Percentiles rank a stretch among this genome's conserved stretches.
These are phyloP conservation scores for Electrona antarctica DNA, from an alignment of 2,113 vertebrate species.

Conservation along the genomic window DNA sequence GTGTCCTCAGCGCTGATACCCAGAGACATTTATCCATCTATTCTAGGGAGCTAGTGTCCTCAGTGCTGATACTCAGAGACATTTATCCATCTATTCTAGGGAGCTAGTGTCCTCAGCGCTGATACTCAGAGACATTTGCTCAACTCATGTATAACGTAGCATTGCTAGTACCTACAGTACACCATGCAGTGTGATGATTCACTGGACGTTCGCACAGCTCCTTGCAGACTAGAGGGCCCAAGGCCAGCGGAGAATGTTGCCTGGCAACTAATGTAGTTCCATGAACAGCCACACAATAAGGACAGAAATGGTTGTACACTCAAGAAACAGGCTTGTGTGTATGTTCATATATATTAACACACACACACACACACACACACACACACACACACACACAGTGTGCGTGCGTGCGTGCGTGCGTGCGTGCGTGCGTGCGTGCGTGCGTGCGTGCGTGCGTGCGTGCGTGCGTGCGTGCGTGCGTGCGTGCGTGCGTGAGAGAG, in stretches of 20 bases:
- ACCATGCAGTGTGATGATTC: background rate
- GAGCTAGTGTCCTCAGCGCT: too few species aligned
- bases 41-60: too few species aligned
- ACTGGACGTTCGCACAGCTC: conserved; percentile 3
- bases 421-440: background rate
- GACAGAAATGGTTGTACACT: conserved; percentile 1
- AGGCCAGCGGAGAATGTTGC: conserved; percentile 13
- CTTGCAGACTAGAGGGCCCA: background rate
- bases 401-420: background rate
- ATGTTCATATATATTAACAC: background rate
- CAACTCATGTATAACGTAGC: background rate
- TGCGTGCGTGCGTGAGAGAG: background rate
- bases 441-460: background rate
- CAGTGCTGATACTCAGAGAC: background rate
- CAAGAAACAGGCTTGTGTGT: background rate
- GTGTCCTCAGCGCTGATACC: too few species aligned
- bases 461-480: too few species aligned
- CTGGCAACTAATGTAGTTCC: conserved; percentile 20
- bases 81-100: background rate
- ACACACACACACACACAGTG: too few species aligned
- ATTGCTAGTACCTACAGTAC: background rate
- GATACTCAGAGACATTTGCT: background rate
- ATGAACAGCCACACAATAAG: conserved; percentile 8
- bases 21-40: background rate
- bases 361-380: too few species aligned